Percentiles rank a stretch among this genome's conserved stretches.
Evolutionary conservation across 2,888 invertebrate genomes (phyloP).

Genomic region (Phragmatobia fuliginosa): DNA sequence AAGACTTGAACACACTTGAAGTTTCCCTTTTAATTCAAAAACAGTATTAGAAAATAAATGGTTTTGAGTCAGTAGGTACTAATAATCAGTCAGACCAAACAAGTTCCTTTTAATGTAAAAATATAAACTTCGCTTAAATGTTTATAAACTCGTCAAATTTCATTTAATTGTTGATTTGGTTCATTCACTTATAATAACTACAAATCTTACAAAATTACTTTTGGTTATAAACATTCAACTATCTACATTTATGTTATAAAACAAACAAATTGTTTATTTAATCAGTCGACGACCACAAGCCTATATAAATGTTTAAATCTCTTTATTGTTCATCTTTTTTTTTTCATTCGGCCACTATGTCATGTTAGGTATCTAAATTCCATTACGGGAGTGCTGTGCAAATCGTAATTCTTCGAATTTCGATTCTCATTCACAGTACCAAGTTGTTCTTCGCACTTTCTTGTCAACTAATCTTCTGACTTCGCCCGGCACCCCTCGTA

Average conservation of each 20-base stretch:
- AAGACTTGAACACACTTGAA: not conserved
- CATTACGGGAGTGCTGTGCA: slow-evolving; percentile 28
- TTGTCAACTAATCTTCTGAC: slow-evolving; percentile 74
- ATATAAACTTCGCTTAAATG: not conserved
- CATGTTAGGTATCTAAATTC: slow-evolving; percentile 24
- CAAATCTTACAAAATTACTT: slow-evolving; percentile 25
- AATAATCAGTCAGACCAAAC: not conserved
- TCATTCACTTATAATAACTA: slow-evolving; percentile 12
- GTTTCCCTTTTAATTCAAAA: not conserved
- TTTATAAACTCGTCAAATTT: not conserved
- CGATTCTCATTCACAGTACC: slow-evolving; percentile 81
- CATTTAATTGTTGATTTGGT: not conserved
- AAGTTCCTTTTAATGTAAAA: not conserved
- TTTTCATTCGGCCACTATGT: slow-evolving; percentile 28
- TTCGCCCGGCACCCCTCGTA: slow-evolving; percentile 83
- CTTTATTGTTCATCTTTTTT: slow-evolving; percentile 37
- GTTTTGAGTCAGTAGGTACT: not conserved
- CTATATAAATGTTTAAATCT: slow-evolving; percentile 4
- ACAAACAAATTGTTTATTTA: slow-evolving; percentile 39
- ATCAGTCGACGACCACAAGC: slow-evolving; percentile 39
- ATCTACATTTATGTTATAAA: slow-evolving; percentile 20
- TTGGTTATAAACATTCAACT: slow-evolving; percentile 20
- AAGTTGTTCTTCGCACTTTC: slow-evolving; percentile 78
- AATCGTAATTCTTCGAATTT: slow-evolving; percentile 25
- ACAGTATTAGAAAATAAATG: not conserved